Evolutionary conservation across 64 coral and sea anemone species (phyloP).

Genomic region (Stylophora pistillata): DNA sequence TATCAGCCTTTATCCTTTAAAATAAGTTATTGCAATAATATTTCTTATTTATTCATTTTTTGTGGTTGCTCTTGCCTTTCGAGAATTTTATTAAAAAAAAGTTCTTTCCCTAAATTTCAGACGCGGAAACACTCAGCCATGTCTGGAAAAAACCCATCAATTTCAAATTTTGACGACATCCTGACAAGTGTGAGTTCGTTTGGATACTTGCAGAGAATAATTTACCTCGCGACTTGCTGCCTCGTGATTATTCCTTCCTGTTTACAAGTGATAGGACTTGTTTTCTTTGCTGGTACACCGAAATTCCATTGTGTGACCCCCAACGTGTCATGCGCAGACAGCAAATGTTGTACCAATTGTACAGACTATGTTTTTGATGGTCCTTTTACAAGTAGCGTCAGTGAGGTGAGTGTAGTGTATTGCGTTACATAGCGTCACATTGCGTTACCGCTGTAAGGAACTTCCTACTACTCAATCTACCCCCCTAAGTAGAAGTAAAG

Average conservation of each 20-base stretch:
- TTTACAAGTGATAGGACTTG: conserved; percentile 3
- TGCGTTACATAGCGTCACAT: too few species aligned
- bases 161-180: conserved; percentile 60
- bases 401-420: conserved; percentile 43
- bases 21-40: too few species aligned
- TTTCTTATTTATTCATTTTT: too few species aligned
- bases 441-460: too few species aligned
- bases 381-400: conserved; percentile 67
- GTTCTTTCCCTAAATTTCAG: too few species aligned
- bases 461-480: neutral
- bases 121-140: too few species aligned
- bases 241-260: conserved; percentile 48
- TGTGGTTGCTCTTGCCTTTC: too few species aligned
- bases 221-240: conserved; percentile 47
- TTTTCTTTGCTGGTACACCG: conserved; percentile 63
- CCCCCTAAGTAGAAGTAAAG: too few species aligned
- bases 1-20: too few species aligned
- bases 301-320: conserved; percentile 58
- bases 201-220: conserved; percentile 48
- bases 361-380: conserved; percentile 70
- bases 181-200: conserved; percentile 45
- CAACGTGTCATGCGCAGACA: conserved; percentile 16
- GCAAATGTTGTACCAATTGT: conserved; percentile 65
- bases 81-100: too few species aligned
- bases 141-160: too few species aligned